Evolutionary conservation across 2,888 invertebrate genomes (phyloP), one percentile per base, ranked within the genome.

Genomic region (Drosophila lacicola): DNA sequence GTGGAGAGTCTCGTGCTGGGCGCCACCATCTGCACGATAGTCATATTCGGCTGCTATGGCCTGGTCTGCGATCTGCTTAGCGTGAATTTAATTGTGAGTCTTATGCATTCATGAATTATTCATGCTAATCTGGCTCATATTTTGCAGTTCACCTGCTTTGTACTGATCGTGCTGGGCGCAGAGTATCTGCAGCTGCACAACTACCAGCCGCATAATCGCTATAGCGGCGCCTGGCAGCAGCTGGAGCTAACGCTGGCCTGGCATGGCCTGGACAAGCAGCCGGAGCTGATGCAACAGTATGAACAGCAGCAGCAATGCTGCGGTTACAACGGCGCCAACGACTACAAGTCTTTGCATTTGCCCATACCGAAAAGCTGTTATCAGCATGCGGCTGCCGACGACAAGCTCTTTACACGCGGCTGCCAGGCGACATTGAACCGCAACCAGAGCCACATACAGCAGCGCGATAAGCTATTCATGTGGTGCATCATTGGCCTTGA

Each of bases 11-110:
- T 90, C 19, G 82, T 90, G 14, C 54, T 91, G 25, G 90, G 90
- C 4, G 85, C 78, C 3, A 79, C 90, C 9, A 78, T 90, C 14
- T 90, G 90, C 55, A 78, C 91, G 68, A 88, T 90, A 9, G 83
- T 90, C n/a, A 77, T 90, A 33, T 88, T 91, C 34, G 90, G 90
- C 37, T 90, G 90, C 46, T 91, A 90, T 56, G 90, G 90, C 1
- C 69, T 90, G 17, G 80, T 87, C 42, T 82, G 89, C 53, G 75
- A 90, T 60, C 63, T 88, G 17, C 73, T 91, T 4, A 89, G 88
- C 25, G 85, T 91, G 2, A 90, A 87, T 60, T 61, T 89, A 10
- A 82, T 90, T 33, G 90, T 90, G 65, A 80, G 89, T 77, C 0
- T 1, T 1, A 14, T 25, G 14, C 2, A 34, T 10, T 9, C 6